Conservation (phyloP, 1,140 invertebrate species). For the Megathymus violae region DNA sequence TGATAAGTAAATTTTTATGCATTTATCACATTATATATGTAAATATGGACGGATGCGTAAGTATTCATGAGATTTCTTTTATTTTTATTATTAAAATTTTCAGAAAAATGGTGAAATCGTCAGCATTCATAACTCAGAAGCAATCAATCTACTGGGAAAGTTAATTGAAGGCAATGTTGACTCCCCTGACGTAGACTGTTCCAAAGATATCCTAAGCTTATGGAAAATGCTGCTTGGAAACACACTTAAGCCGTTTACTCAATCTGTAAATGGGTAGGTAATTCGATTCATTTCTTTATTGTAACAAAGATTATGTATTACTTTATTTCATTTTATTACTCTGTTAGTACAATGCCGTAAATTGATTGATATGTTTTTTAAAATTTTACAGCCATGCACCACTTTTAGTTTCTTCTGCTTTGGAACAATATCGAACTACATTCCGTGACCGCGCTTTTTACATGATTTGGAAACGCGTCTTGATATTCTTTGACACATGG, state of each 20-base stretch:
- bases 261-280: slow-evolving; percentile 45
- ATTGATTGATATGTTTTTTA: slow-evolving; percentile 17
- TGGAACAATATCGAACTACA: slow-evolving; percentile 84
- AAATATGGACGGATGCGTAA: slow-evolving; percentile 83
- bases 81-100: slow-evolving; percentile 24
- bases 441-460: slow-evolving; percentile 88
- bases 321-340: too few species aligned
- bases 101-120: slow-evolving; percentile 81
- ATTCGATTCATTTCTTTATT: too few species aligned
- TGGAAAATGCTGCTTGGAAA: slow-evolving; percentile 85
- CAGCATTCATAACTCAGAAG: slow-evolving; percentile 80
- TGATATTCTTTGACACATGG: slow-evolving; percentile 84
- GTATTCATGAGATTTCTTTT: too few species aligned
- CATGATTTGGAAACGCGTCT: slow-evolving; percentile 86
- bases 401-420: slow-evolving; percentile 75
- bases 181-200: slow-evolving; percentile 86
- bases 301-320: too few species aligned
- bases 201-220: slow-evolving; percentile 84
- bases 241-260: slow-evolving; percentile 40
- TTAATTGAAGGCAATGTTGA: slow-evolving; percentile 88
- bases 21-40: slow-evolving; percentile 79
- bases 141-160: slow-evolving; percentile 86
- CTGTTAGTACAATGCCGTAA: too few species aligned
- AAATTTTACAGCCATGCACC: slow-evolving; percentile 50
- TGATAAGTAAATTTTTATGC: too few species aligned